Percentiles rank a stretch among this genome's conserved stretches.
Conservation (phyloP, 1,140 invertebrate genomes). For the Drosophila novamexicana region DNA sequence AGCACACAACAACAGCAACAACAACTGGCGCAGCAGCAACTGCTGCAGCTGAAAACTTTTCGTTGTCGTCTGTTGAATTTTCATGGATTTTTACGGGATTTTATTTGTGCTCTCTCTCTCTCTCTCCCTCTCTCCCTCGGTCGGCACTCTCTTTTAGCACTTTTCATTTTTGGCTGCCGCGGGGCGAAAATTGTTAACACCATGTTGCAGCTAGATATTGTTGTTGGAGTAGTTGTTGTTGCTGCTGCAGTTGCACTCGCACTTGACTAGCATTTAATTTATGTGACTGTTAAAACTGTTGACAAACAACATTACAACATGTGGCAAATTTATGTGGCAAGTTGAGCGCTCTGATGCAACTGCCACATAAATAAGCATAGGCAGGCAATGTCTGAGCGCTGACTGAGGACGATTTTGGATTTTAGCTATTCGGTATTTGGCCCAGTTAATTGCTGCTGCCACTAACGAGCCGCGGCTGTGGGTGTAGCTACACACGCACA, state of each 20-base stretch:
- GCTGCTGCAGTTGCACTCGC: slow-evolving; percentile 57
- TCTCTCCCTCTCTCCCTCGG: slow-evolving; percentile 2
- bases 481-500: no score
- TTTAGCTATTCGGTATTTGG: slow-evolving; percentile 11
- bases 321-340: slow-evolving; percentile 77
- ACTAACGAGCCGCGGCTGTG: background rate
- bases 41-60: slow-evolving; percentile 52
- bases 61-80: slow-evolving; percentile 74
- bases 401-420: background rate
- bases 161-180: slow-evolving; percentile 46
- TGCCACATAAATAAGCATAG: slow-evolving; percentile 71
- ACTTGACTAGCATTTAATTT: slow-evolving; percentile 81
- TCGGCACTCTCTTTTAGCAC: slow-evolving; percentile 26
- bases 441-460: slow-evolving; percentile 32
- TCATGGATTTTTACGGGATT: slow-evolving; percentile 80
- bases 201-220: slow-evolving; percentile 61
- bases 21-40: slow-evolving; percentile 6
- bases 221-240: slow-evolving; percentile 43
- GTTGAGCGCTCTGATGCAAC: slow-evolving; percentile 64
- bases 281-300: slow-evolving; percentile 80
- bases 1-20: slow-evolving; percentile 48
- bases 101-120: slow-evolving; percentile 19
- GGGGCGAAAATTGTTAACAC: slow-evolving; percentile 78
- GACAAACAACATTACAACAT: slow-evolving; percentile 81
- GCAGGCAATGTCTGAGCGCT: background rate